A percentile compares a stretch with the other conserved stretches of the same genome.
phyloP scores from a whole-genome alignment of 2,888 invertebrate genomes.

The Conchocele bisecta region DNA sequence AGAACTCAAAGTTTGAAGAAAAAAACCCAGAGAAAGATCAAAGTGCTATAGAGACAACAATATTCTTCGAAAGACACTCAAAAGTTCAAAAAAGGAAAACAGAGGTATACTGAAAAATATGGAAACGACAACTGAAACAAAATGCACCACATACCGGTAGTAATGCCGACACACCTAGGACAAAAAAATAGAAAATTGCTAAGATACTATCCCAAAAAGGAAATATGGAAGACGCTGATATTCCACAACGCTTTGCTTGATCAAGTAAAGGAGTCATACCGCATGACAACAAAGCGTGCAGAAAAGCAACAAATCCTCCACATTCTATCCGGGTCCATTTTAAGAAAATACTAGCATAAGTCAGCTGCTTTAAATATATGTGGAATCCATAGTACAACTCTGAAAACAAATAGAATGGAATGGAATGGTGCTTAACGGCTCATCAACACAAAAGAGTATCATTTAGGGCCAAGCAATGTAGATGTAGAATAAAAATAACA shows the following conservation, averaged over 20 bases:
- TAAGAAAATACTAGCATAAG: constrained; percentile 14
- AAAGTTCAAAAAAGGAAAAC: constrained; percentile 10
- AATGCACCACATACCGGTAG: not conserved
- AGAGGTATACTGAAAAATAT: constrained; percentile 23
- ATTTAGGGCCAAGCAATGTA: too few species aligned
- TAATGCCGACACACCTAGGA: constrained; percentile 21
- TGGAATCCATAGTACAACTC: too few species aligned
- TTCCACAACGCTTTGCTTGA: constrained; percentile 17
- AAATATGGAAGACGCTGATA: constrained; percentile 10
- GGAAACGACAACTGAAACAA: constrained; percentile 11
- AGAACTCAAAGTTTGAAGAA: not conserved
- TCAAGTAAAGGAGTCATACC: constrained; percentile 24
- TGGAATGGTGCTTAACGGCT: too few species aligned
- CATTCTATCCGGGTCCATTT: constrained; percentile 1
- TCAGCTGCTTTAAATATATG: not conserved
- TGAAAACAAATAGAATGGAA: too few species aligned
- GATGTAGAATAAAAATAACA: too few species aligned
- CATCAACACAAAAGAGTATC: too few species aligned
- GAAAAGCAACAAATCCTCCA: not conserved
- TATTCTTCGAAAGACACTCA: constrained; percentile 6
- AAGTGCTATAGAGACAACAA: constrained; percentile 34
- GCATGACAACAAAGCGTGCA: not conserved
- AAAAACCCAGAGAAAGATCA: constrained; percentile 8
- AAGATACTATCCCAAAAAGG: constrained; percentile 21
- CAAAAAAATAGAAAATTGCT: constrained; percentile 32